A percentile compares a stretch with the other conserved stretches of the same genome.
phyloP scores from a whole-genome alignment of 2,113 vertebrate species.

The Cyprinodon tularosa region DNA sequence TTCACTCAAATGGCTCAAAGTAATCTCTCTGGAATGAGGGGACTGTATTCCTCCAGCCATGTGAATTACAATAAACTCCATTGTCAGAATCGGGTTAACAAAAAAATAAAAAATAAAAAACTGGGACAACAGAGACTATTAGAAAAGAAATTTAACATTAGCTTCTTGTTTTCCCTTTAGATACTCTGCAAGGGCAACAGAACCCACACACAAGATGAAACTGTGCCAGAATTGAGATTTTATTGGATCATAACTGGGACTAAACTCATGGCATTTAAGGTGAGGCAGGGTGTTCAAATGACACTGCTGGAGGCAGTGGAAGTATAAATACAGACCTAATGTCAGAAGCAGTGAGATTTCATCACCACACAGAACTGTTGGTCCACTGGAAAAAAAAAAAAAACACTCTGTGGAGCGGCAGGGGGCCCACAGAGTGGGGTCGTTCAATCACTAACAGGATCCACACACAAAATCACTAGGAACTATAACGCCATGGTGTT shows the following conservation, averaged over 20 bases:
- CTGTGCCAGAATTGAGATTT: neutral
- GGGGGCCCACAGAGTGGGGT: constrained; percentile 46
- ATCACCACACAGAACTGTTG: constrained; percentile 70
- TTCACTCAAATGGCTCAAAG: neutral
- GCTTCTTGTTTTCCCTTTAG: constrained; percentile 8
- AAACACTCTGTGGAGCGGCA: constrained; percentile 45
- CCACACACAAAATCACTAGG: constrained; percentile 60
- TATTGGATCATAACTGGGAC: neutral
- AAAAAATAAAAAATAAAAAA: neutral
- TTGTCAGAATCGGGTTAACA: constrained; percentile 7
- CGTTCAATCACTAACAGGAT: constrained; percentile 61
- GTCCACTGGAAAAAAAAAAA: constrained; percentile 59
- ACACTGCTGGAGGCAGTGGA: constrained; percentile 45
- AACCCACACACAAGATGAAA: neutral
- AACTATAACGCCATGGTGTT: constrained; percentile 64
- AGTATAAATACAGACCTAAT: constrained; percentile 19
- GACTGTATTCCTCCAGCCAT: neutral
- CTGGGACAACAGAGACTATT: too few relatives aligned
- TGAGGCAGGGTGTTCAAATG: constrained; percentile 31
- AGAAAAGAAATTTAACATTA: neutral
- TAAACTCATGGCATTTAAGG: neutral
- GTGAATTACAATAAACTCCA: neutral
- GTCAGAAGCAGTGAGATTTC: constrained; percentile 75
- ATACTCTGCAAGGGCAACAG: constrained; percentile 12
- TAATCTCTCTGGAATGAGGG: constrained; percentile 14